phyloP scores from a whole-genome alignment of 2,113 vertebrate genomes.

The Thamnaconus septentrionalis region DNA sequence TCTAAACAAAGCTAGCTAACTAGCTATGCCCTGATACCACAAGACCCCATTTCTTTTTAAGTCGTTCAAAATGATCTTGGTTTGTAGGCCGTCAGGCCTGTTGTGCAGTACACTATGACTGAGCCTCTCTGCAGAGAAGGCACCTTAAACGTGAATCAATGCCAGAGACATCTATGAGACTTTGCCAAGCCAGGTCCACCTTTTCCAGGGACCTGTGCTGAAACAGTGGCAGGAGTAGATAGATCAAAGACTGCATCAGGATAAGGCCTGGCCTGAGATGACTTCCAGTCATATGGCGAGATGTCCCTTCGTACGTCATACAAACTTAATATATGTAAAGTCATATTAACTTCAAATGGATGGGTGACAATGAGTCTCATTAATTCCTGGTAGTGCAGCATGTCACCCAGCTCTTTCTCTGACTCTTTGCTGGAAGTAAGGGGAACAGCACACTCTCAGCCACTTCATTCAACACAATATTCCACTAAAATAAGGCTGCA shows the following conservation, averaged over 20 bases:
- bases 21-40: conserved; percentile 62
- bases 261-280: too few relatives aligned
- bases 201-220: conserved; percentile 60
- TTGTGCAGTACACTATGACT: conserved; percentile 70
- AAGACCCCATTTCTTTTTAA: conserved; percentile 61
- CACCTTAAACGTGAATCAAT: conserved; percentile 68
- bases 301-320: conserved; percentile 1
- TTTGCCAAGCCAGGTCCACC: conserved; percentile 51
- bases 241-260: too few relatives aligned
- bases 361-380: conserved; percentile 5
- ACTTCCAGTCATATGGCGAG: too few relatives aligned
- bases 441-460: conserved; percentile 18
- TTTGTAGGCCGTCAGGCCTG: conserved; percentile 52
- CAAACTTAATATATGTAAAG: neutral
- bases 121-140: conserved; percentile 68
- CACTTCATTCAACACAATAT: conserved; percentile 15
- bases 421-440: conserved; percentile 23
- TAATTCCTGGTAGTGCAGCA: conserved; percentile 6
- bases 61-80: conserved; percentile 67
- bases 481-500: conserved; percentile 24
- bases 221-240: conserved; percentile 16
- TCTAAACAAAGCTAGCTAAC: conserved; percentile 64
- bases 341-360: neutral
- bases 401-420: conserved; percentile 20
- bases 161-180: conserved; percentile 65